A percentile compares a stretch with the other conserved stretches of the same genome.
phyloP scores from a whole-genome alignment of 2,113 vertebrate genomes.

The Addax nasomaculatus region DNA sequence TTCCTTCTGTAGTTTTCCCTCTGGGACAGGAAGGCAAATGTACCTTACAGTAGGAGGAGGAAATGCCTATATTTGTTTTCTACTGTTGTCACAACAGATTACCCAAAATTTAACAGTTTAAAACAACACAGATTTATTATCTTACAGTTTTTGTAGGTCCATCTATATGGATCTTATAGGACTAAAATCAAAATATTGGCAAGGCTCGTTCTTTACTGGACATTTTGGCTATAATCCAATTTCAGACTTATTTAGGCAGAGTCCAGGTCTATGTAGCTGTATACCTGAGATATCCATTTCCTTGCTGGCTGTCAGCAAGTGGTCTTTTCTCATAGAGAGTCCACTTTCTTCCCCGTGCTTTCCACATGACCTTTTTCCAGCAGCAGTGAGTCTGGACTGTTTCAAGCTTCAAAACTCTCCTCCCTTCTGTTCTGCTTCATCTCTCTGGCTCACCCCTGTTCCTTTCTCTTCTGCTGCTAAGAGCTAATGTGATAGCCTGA shows the following conservation, averaged over 20 bases:
- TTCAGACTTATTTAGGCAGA: not conserved
- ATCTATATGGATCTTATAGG: not conserved
- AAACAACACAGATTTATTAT: not conserved
- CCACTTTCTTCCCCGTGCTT: not conserved
- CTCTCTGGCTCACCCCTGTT: not conserved
- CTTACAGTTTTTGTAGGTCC: not conserved
- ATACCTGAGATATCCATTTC: not conserved
- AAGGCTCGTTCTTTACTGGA: not conserved
- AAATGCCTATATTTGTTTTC: not conserved
- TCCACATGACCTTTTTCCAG: not conserved
- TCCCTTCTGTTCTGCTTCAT: no score
- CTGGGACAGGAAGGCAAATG: not conserved
- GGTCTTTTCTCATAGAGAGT: not conserved
- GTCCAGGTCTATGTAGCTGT: not conserved
- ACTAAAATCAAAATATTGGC: not conserved
- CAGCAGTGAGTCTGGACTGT: not conserved
- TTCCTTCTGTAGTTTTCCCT: not conserved
- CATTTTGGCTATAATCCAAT: not conserved
- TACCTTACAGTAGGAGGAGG: not conserved
- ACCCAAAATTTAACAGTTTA: not conserved
- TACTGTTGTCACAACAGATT: not conserved
- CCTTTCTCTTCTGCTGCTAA: not conserved
- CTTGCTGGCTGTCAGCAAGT: not conserved
- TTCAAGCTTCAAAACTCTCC: not conserved
- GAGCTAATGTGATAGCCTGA: not conserved